Base-by-base conservation (phyloP, 64 coral and sea anemone genomes). In the Acropora yongei region DNA sequence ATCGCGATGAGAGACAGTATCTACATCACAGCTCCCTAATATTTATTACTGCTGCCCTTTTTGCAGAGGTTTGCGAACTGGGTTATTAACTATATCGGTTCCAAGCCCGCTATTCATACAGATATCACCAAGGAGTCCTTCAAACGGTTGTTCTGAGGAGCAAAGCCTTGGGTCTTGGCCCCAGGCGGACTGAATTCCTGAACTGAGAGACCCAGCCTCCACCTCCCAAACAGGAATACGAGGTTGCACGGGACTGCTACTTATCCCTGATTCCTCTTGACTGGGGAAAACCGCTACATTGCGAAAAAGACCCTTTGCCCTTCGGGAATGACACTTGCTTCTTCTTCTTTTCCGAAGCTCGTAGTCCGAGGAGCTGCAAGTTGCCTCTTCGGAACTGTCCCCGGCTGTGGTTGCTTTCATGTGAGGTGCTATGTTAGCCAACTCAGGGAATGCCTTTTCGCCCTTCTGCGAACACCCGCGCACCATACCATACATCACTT, bases 51-150 rank as follows among this genome's bases (percentile, higher is more conserved):
- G 18, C 17, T 0, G 68, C 68, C 18, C 17, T 17, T 71, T 68
- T 71, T 4, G 68, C 68, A 5, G 1, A 44, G 9, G 44, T 4
- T 8, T 18, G 40, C 44, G 65, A 20, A 74, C 78, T n/a, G 6
- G 18, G 47, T 58, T n/a, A 49, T 55, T 61, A 30, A 19, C 47
- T 72, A 91, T 91, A 7, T 77, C 73, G 17, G 89, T 91, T 9
- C 72, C 79, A 76, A 91, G 80, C 9, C 57, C 44, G 14, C 20
- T 80, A 30, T 91, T 91, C 80, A 84, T 84, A 58, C 80, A 74
- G 16, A 91, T 91, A 84, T 84, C 79, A 74, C 79, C 67, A 30
- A 91, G 55, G 5, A 84, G 48, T 55, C 89, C 72, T 76, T 80
- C 50, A 42, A 89, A 3, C 2, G 87, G 87, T 11, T 6, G 49